These are phyloP conservation scores for Adelognathus sp. DNA, from an alignment of 2,888 invertebrate species.

Conservation along the genomic window DNA sequence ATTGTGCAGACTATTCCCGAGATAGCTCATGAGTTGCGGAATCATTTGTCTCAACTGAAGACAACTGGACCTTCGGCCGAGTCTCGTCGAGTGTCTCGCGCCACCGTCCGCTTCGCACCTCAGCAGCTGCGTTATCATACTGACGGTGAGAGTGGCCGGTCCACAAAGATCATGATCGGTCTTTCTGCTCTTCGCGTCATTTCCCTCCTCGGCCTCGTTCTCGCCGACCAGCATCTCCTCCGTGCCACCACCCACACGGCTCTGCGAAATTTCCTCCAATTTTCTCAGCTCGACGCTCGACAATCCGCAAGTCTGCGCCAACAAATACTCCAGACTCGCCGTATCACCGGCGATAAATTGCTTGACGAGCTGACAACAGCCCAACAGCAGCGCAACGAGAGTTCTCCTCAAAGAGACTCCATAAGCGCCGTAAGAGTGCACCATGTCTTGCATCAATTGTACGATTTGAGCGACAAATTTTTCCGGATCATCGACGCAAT, in stretches of 20 bases:
- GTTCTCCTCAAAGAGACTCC: constrained; percentile 75
- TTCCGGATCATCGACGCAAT: constrained; percentile 70
- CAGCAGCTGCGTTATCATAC: constrained; percentile 74
- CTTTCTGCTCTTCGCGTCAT: not conserved
- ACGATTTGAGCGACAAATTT: constrained; percentile 69
- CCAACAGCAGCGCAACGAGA: constrained; percentile 73
- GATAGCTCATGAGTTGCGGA: constrained; percentile 74
- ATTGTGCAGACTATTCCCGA: constrained; percentile 73
- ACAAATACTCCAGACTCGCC: constrained; percentile 72
- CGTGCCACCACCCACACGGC: constrained; percentile 42
- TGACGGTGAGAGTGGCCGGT: constrained; percentile 76
- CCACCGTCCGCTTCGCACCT: constrained; percentile 63
- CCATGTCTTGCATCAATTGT: constrained; percentile 74
- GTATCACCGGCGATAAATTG: constrained; percentile 70
- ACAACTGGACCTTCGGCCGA: constrained; percentile 66
- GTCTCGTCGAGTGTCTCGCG: constrained; percentile 51
- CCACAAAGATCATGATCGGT: constrained; percentile 68
- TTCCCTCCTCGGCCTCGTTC: constrained; percentile 51
- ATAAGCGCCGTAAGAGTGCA: constrained; percentile 73
- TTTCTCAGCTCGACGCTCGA: constrained; percentile 75
- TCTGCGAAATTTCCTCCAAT: constrained; percentile 70
- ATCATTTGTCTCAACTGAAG: constrained; percentile 74
- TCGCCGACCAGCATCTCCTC: constrained; percentile 15
- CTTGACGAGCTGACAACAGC: constrained; percentile 74
- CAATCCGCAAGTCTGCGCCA: constrained; percentile 74